Evolutionary conservation across 2,113 vertebrate species (phyloP).

Genomic region (Pseudopipra pipra): DNA sequence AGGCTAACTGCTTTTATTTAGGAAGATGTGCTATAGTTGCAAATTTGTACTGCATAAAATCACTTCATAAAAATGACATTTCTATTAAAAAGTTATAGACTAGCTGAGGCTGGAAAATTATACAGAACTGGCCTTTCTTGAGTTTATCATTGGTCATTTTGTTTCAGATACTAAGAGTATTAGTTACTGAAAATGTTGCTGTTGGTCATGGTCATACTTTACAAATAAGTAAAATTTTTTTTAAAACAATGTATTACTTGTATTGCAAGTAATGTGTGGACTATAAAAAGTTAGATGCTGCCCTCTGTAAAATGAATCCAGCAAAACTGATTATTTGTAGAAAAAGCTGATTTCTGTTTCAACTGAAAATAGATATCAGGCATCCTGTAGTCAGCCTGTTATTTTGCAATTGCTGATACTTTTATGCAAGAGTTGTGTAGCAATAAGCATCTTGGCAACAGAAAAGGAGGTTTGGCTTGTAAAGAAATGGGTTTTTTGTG

Average conservation of each 20-base stretch:
- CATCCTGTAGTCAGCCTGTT: neutral
- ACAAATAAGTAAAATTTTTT: neutral
- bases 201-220: neutral
- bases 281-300: neutral
- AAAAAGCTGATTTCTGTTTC: neutral
- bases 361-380: neutral
- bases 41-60: neutral
- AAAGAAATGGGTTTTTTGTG: neutral
- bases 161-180: neutral
- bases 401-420: neutral
- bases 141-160: neutral
- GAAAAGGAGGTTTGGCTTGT: neutral
- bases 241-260: neutral
- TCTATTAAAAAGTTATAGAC: neutral
- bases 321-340: neutral
- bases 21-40: neutral
- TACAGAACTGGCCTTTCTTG: neutral
- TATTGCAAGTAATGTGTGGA: neutral
- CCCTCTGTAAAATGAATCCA: neutral
- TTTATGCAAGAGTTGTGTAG: neutral
- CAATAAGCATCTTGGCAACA: neutral
- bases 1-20: neutral
- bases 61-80: neutral
- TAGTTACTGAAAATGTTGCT: neutral
- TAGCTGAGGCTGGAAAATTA: neutral